These are phyloP conservation scores for Brachyistius frenatus DNA, from an alignment of 2,113 vertebrate genomes.

Conservation along the genomic window DNA sequence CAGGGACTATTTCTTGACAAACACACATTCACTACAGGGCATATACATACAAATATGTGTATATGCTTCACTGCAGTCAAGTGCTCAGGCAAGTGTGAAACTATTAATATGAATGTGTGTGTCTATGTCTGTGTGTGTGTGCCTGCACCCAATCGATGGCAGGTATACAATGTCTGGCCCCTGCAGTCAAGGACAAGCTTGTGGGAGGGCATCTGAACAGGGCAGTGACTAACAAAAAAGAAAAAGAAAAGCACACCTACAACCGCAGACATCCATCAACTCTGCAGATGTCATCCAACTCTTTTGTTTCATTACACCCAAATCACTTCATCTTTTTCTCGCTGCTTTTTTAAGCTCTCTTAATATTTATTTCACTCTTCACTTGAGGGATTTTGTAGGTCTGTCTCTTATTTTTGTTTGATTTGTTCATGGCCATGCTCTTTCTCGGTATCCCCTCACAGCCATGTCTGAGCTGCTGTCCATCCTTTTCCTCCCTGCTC, in stretches of 20 bases:
- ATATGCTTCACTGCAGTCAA: neutral
- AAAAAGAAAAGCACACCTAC: neutral
- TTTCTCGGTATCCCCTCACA: neutral
- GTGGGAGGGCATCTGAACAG: conserved; percentile 9
- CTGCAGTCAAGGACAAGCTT: conserved; percentile 35
- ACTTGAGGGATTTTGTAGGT: neutral
- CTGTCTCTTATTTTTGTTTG: neutral
- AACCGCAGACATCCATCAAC: conserved; percentile 27
- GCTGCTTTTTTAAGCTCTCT: neutral
- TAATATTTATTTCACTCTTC: neutral
- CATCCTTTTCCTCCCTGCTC: conserved; percentile 1
- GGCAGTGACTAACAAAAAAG: neutral
- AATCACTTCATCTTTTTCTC: neutral
- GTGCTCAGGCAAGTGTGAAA: neutral
- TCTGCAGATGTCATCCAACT: neutral
- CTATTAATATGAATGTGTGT: neutral
- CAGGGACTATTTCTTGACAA: neutral
- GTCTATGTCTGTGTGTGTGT: neutral
- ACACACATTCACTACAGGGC: neutral
- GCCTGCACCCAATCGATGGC: conserved; percentile 12
- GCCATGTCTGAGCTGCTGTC: conserved; percentile 14
- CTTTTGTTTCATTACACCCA: neutral
- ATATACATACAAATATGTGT: conserved; percentile 1
- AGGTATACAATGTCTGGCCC: conserved; percentile 28
- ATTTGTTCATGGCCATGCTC: too few relatives aligned